A percentile compares a stretch with the other conserved stretches of the same genome.
These are phyloP conservation scores for Ramphastos sulfuratus DNA, from an alignment of 2,113 vertebrate genomes.

Conservation along the genomic window DNA sequence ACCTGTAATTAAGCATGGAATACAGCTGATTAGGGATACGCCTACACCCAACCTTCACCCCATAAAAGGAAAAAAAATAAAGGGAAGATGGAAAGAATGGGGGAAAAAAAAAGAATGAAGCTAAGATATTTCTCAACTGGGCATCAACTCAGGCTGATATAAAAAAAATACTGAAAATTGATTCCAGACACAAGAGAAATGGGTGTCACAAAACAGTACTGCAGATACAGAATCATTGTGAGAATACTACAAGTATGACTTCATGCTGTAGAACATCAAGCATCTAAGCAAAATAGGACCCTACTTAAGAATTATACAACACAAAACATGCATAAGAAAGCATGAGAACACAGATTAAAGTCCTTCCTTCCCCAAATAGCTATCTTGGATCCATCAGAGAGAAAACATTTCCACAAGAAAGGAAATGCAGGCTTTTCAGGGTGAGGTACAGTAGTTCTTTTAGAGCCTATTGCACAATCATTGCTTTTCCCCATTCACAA, in stretches of 20 bases:
- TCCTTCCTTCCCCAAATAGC: not conserved
- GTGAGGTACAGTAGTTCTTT: not conserved
- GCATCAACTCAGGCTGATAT: conserved; percentile 6
- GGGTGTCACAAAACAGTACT: not conserved
- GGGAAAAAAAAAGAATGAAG: not conserved
- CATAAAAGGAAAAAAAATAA: conserved; percentile 25
- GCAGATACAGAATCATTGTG: not conserved
- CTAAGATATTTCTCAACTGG: conserved; percentile 5
- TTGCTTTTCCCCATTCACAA: not conserved
- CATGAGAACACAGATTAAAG: not conserved
- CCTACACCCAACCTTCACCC: conserved; percentile 60
- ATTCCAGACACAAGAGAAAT: conserved; percentile 8
- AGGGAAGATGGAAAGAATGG: conserved; percentile 5
- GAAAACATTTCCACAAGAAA: not conserved
- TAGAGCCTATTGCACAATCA: conserved; percentile 6
- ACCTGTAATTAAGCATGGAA: conserved; percentile 73
- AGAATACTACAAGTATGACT: conserved; percentile 22
- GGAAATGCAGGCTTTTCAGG: conserved; percentile 7
- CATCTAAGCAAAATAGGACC: not conserved
- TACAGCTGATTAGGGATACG: conserved; percentile 71
- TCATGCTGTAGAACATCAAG: conserved; percentile 27
- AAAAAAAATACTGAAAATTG: not conserved
- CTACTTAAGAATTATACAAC: not conserved
- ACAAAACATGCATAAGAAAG: conserved; percentile 3
- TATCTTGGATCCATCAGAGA: not conserved